Percentiles rank a stretch among this genome's conserved stretches.
Evolutionary conservation across 2,797 vertebrate species (phyloP).

Genomic region (Cossypha heuglini): DNA sequence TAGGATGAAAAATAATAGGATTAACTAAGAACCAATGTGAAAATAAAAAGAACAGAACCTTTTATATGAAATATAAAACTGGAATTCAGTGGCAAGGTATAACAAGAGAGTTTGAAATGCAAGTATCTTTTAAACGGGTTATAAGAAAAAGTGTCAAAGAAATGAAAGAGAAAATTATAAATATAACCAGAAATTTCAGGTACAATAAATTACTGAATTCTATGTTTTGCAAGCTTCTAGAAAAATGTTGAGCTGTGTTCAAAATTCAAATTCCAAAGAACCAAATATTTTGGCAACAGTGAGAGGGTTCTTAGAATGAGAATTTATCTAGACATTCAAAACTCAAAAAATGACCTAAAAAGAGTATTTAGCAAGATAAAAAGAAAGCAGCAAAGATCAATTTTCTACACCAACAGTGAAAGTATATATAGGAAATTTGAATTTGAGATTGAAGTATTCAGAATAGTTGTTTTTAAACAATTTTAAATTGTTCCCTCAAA

Average conservation of each 20-base stretch:
- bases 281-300: not conserved
- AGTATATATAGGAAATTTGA: not conserved
- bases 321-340: not conserved
- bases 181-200: not conserved
- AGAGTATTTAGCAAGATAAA: not conserved
- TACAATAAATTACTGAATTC: not conserved
- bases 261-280: not conserved
- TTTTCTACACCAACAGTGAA: not conserved
- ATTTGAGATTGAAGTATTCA: not conserved
- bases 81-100: not conserved
- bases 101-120: not conserved
- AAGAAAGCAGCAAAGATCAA: not conserved
- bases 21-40: not conserved
- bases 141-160: not conserved
- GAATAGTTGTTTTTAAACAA: not conserved
- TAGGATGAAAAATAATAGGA: not conserved
- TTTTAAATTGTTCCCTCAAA: not conserved
- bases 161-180: not conserved
- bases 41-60: not conserved
- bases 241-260: not conserved
- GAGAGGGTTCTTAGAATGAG: not conserved
- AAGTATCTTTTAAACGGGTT: not conserved
- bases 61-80: not conserved
- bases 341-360: not conserved
- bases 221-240: not conserved